Evolutionary conservation across 2,797 vertebrate genomes (phyloP).

Genomic region (Cyclura pinguis): DNA sequence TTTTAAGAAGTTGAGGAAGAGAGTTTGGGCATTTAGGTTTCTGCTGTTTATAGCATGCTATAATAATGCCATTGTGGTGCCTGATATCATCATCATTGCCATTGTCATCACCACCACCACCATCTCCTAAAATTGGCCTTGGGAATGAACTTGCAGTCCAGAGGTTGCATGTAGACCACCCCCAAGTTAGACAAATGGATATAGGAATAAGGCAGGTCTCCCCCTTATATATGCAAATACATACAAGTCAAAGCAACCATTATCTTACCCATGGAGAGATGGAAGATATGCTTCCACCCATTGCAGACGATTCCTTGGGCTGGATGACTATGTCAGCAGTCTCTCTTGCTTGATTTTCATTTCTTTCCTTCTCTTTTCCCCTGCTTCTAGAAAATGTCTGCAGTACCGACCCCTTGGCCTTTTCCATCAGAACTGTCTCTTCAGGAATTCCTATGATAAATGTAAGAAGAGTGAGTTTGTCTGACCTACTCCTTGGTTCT

Average conservation of each 20-base stretch:
- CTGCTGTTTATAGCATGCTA: too few species aligned
- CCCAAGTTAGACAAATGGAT: too few species aligned
- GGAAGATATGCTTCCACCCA: not conserved
- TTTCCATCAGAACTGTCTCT: not conserved
- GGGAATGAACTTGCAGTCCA: too few species aligned
- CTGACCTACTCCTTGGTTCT: not conserved
- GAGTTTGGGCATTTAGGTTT: too few species aligned
- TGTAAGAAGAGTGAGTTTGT: not conserved
- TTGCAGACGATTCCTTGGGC: not conserved
- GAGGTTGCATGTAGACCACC: too few species aligned
- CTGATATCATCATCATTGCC: too few species aligned
- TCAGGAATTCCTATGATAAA: slow-evolving; percentile 1
- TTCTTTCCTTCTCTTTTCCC: not conserved
- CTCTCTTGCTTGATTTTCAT: not conserved
- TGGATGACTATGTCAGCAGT: not conserved
- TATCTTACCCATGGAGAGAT: not conserved
- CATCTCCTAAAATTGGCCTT: too few species aligned
- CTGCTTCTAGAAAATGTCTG: not conserved
- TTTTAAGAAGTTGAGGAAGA: too few species aligned
- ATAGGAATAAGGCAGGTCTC: too few species aligned
- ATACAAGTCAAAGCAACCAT: not conserved
- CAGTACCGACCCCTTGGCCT: too few species aligned
- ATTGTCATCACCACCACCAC: too few species aligned
- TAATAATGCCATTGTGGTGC: too few species aligned
- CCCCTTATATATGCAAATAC: not conserved